Evolutionary conservation across 1,140 invertebrate species (phyloP), one percentile per base, ranked within the genome.

Genomic region (Chymomyza costata): DNA sequence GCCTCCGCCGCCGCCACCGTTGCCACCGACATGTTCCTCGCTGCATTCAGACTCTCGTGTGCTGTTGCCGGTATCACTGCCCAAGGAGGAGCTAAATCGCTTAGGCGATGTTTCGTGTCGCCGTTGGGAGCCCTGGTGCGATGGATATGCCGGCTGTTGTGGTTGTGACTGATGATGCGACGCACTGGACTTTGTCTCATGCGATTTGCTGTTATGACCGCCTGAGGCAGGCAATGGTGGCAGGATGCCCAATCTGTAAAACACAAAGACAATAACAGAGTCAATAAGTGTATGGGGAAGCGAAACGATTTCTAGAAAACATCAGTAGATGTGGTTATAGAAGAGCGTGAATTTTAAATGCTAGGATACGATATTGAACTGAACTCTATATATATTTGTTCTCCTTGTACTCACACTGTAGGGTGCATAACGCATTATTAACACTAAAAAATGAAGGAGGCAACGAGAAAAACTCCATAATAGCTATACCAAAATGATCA

Each of bases 1-100:
- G 13, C 51, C 51, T 13, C 32, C 32, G n/a, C 6, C 11, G 5
- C 32, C 32, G n/a, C 6, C 11, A 34, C 32, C 32, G 13, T 3
- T 10, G n/a, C 8, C 32, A 34, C 8, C 8, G 3, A n/a, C 8
- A 2, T 78, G 67, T 71, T 92, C 91, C 60, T 92, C 92, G 49
- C 91, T 93, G 52, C 91, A 92, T 60, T 93, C 92, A 5, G 92
- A 93, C 58, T 93, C 92, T 6, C 92, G 89, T 30, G 92, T 92
- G 46, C 91, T 91, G 5, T 90, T 87, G 10, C 92, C 91, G 0
- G 90, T 90, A 63, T 93, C 92, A 71, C 91, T 92, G 16, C 92
- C 92, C 44, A 93, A 81, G 37, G 90, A 92, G 34, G 90, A 92
- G 45, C 91, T 90, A 53, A 91, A 86, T 50, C 91, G 64, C 74